A percentile compares a stretch with the other conserved stretches of the same genome.
Evolutionary conservation across 2,113 vertebrate species (phyloP).

Genomic region (Tylochromis polylepis): DNA sequence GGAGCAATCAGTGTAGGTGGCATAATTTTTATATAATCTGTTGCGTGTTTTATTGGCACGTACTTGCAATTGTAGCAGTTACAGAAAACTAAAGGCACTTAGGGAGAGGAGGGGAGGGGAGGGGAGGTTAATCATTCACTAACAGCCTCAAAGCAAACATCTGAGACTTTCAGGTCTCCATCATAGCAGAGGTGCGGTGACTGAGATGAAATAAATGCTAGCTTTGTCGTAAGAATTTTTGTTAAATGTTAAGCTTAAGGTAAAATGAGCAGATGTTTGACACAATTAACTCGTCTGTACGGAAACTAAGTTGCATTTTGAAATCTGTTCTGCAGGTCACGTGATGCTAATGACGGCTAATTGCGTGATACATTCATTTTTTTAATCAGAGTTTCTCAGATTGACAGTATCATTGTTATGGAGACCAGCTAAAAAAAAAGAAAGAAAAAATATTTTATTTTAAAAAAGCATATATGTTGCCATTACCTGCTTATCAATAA

Average conservation of each 20-base stretch:
- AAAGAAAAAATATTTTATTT: not conserved
- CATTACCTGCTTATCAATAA: not conserved
- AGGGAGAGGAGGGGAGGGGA: not conserved
- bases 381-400: not conserved
- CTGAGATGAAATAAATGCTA: not conserved
- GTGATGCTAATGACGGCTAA: not conserved
- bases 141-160: not conserved
- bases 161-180: not conserved
- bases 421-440: not conserved
- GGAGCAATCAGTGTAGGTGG: not conserved
- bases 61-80: not conserved
- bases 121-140: not conserved
- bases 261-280: not conserved
- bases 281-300: not conserved
- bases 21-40: not conserved
- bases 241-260: not conserved
- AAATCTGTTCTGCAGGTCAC: not conserved
- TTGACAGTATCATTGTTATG: not conserved
- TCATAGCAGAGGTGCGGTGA: not conserved
- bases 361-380: rapidly evolving
- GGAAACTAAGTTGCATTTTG: not conserved
- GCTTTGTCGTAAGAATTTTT: not conserved
- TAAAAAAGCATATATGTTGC: not conserved
- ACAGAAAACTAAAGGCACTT: not conserved
- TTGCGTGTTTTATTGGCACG: not conserved